Evolutionary conservation across 92 coral and sea anemone species (phyloP).

Genomic region (Actinernus sp.): DNA sequence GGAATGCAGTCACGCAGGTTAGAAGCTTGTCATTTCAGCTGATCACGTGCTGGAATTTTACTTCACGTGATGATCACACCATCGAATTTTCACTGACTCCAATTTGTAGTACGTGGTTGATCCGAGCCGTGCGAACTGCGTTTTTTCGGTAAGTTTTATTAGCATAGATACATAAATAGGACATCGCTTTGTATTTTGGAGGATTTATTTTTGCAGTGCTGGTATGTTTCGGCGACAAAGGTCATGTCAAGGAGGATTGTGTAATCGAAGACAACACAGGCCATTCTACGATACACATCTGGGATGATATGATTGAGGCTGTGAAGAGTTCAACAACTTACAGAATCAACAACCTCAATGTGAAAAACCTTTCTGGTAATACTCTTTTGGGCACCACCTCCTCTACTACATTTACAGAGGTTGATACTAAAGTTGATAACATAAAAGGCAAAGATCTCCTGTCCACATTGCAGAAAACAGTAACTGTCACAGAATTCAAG

Average conservation of each 20-base stretch:
- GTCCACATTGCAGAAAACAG: constrained; percentile 12
- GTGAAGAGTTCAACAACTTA: constrained; percentile 33
- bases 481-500: constrained; percentile 38
- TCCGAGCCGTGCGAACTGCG: too few species aligned
- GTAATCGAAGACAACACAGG: constrained; percentile 46
- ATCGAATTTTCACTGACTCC: too few species aligned
- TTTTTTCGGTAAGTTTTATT: too few species aligned
- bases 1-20: too few species aligned
- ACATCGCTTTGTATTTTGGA: too few species aligned
- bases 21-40: too few species aligned
- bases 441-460: constrained; percentile 30
- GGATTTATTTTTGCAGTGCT: too few species aligned
- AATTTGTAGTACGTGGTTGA: too few species aligned
- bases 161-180: too few species aligned
- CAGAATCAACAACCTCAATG: constrained; percentile 35
- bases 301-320: constrained; percentile 42
- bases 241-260: constrained; percentile 51
- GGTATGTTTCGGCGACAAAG: constrained; percentile 8
- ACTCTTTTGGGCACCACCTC: constrained; percentile 42
- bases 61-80: too few species aligned
- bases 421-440: constrained; percentile 9
- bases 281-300: constrained; percentile 44
- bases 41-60: too few species aligned
- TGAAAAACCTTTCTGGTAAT: constrained; percentile 32
- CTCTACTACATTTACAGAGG: constrained; percentile 21